A percentile compares a stretch with the other conserved stretches of the same genome.
Evolutionary conservation across 2,113 vertebrate species (phyloP).

Genomic region (Heliornis fulica): DNA sequence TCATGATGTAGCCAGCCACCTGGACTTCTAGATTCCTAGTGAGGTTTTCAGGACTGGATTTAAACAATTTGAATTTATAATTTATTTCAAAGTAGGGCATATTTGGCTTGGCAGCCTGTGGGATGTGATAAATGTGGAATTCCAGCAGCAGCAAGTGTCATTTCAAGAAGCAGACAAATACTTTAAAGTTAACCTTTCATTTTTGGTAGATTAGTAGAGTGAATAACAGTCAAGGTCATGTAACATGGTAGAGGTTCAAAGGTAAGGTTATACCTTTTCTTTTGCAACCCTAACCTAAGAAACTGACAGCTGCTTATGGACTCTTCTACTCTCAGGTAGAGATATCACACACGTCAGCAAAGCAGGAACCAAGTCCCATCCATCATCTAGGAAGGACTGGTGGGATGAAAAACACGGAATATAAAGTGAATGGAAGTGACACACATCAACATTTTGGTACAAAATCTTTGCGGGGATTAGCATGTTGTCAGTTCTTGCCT

Average conservation of each 20-base stretch:
- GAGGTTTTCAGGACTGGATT: background rate
- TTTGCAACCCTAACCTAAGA: background rate
- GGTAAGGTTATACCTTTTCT: background rate
- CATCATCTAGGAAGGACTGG: background rate
- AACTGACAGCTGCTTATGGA: background rate
- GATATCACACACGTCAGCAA: background rate
- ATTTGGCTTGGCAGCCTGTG: constrained; percentile 25
- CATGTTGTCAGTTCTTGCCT: constrained; percentile 4
- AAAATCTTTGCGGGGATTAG: background rate
- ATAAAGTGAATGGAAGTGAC: constrained; percentile 2
- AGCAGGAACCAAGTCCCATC: background rate
- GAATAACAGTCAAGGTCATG: background rate
- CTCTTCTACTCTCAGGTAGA: background rate
- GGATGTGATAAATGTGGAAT: constrained; percentile 48
- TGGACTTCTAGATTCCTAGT: background rate
- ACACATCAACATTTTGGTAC: background rate
- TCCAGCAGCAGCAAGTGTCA: background rate
- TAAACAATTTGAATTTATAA: constrained; percentile 46
- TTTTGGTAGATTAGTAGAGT: background rate
- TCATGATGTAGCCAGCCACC: background rate
- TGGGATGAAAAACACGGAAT: background rate
- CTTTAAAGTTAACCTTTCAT: background rate
- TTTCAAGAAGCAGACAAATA: background rate
- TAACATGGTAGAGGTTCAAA: background rate
- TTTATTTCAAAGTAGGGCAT: constrained; percentile 44